Conservation (phyloP, 2,888 invertebrate species). For the Schrankia costaestrigalis region DNA sequence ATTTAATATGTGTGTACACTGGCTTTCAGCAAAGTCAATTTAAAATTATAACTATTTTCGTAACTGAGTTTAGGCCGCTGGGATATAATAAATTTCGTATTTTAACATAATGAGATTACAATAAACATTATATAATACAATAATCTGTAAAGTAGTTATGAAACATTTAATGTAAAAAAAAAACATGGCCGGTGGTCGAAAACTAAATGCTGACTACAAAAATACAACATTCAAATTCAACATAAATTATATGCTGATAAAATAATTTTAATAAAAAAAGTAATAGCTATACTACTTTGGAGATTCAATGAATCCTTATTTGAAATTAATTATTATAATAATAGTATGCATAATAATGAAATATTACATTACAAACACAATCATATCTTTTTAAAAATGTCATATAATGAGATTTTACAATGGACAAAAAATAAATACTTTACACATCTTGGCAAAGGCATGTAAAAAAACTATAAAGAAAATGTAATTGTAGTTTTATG, state of each 20-base stretch:
- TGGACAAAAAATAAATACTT: too few relatives aligned
- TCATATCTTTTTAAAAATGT: constrained; percentile 7
- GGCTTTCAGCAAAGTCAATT: constrained; percentile 54
- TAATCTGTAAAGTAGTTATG: constrained; percentile 12
- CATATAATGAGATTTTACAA: constrained; percentile 10
- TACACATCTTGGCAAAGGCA: too few relatives aligned
- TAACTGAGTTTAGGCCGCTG: constrained; percentile 42
- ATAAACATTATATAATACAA: constrained; percentile 31
- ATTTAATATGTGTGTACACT: constrained; percentile 52
- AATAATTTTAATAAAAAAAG: constrained; percentile 18
- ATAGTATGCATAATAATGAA: constrained; percentile 4
- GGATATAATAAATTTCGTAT: constrained; percentile 34
- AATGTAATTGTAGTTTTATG: too few relatives aligned
- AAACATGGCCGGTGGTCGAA: constrained; percentile 15
- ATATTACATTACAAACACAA: constrained; percentile 2
- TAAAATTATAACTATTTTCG: constrained; percentile 11
- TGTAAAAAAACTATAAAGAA: too few relatives aligned
- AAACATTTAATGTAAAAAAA: constrained; percentile 8
- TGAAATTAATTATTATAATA: constrained; percentile 11
- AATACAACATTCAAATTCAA: constrained; percentile 24
- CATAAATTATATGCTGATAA: constrained; percentile 16
- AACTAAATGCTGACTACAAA: constrained; percentile 28
- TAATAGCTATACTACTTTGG: constrained; percentile 18
- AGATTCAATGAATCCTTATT: constrained; percentile 43
- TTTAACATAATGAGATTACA: constrained; percentile 69